Evolutionary conservation across 2,797 vertebrate species (phyloP).

Genomic region (Holocentrus rufus): DNA sequence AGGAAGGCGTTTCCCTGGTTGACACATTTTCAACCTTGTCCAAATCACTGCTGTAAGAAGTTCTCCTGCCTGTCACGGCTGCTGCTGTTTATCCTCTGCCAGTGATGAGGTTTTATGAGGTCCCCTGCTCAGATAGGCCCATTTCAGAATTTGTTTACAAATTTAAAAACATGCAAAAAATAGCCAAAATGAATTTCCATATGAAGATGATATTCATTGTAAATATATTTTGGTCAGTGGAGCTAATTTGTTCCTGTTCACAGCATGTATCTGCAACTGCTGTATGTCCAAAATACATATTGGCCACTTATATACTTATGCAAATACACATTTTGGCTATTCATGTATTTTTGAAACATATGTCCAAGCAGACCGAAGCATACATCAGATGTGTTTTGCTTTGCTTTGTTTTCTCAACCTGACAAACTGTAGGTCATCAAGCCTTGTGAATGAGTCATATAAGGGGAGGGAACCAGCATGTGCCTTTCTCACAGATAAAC

Average conservation of each 20-base stretch:
- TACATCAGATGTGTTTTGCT: not conserved
- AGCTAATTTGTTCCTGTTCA: no score
- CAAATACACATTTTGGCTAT: no score
- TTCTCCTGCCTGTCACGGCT: not conserved
- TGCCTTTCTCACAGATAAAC: slow-evolving; percentile 9
- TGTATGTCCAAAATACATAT: no score
- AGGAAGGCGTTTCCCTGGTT: slow-evolving; percentile 34
- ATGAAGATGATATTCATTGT: no score
- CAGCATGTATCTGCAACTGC: no score
- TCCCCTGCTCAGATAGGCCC: no score
- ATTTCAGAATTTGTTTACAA: no score
- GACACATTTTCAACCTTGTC: slow-evolving; percentile 3
- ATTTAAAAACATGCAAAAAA: no score
- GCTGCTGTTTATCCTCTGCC: not conserved
- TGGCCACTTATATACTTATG: no score
- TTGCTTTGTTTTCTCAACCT: not conserved
- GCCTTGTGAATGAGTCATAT: slow-evolving; percentile 11
- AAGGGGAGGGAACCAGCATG: slow-evolving; percentile 7
- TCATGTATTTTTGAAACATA: no score
- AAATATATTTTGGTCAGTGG: no score
- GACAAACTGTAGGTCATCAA: slow-evolving; percentile 17
- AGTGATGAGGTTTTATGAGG: not conserved
- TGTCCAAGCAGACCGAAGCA: not conserved
- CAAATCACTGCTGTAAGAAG: slow-evolving; percentile 16
- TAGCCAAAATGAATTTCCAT: no score